phyloP scores from a whole-genome alignment of 1,140 invertebrate genomes.

The Bombyx mori region ASM3026992v2 NC_085135.1:1227001-1227500 shows the following conservation, averaged over 20 bases:
- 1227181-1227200: constrained; percentile 29
- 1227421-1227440: constrained; percentile 21
- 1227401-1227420: constrained; percentile 20
- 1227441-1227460: constrained; percentile 26
- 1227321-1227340: constrained; percentile 38
- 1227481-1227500: too few relatives aligned
- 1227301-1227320: constrained; percentile 48
- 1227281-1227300: constrained; percentile 20
- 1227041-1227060: neutral
- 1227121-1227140: constrained; percentile 1
- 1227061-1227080: constrained; percentile 14
- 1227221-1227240: constrained; percentile 12
- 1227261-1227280: constrained; percentile 4
- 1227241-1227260: neutral
- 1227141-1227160: constrained; percentile 12
- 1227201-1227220: constrained; percentile 35
- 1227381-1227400: constrained; percentile 23
- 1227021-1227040: constrained; percentile 9
- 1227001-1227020: constrained; percentile 4
- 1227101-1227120: constrained; percentile 15
- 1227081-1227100: constrained; percentile 13
- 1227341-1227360: constrained; percentile 45
- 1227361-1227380: constrained; percentile 39
- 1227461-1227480: too few relatives aligned
- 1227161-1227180: constrained; percentile 35